These are phyloP conservation scores for Drosophila sturtevanti DNA, from an alignment of 1,140 invertebrate species.

Conservation along the genomic window DNA sequence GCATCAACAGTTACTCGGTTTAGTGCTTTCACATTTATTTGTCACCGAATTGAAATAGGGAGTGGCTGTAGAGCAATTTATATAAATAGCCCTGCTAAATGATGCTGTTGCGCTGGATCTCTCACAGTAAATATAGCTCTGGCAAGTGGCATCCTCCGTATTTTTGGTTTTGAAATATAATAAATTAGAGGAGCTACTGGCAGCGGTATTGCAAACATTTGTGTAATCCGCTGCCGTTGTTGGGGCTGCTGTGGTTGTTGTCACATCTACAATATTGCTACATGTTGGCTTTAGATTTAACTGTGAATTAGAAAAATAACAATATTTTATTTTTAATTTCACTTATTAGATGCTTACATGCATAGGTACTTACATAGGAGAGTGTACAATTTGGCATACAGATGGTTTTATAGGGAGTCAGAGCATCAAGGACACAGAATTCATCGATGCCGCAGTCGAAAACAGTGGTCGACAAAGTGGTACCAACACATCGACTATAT, in stretches of 20 bases:
- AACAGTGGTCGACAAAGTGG: neutral
- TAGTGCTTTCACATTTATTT: slow-evolving; percentile 4
- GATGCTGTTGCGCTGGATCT: neutral
- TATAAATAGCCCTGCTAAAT: neutral
- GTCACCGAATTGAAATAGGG: neutral
- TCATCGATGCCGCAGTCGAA: slow-evolving; percentile 16
- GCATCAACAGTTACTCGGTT: slow-evolving; percentile 8
- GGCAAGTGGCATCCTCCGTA: neutral
- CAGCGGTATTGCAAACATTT: slow-evolving; percentile 1
- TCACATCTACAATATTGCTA: neutral
- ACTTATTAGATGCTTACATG: neutral
- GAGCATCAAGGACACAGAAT: slow-evolving; percentile 10
- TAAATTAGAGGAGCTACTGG: no score
- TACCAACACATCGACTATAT: slow-evolving; percentile 8
- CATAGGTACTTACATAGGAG: neutral
- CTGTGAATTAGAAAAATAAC: neutral
- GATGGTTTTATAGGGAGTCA: neutral
- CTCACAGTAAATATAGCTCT: slow-evolving; percentile 29
- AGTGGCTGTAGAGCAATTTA: neutral
- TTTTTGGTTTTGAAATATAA: slow-evolving; percentile 13
- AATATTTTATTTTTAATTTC: neutral
- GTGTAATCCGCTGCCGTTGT: neutral
- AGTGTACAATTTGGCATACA: slow-evolving; percentile 11
- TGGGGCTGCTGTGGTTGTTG: neutral
- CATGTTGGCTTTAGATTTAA: neutral